phyloP scores from a whole-genome alignment of 2,888 invertebrate genomes.

The Polydrusus cervinus region DNA sequence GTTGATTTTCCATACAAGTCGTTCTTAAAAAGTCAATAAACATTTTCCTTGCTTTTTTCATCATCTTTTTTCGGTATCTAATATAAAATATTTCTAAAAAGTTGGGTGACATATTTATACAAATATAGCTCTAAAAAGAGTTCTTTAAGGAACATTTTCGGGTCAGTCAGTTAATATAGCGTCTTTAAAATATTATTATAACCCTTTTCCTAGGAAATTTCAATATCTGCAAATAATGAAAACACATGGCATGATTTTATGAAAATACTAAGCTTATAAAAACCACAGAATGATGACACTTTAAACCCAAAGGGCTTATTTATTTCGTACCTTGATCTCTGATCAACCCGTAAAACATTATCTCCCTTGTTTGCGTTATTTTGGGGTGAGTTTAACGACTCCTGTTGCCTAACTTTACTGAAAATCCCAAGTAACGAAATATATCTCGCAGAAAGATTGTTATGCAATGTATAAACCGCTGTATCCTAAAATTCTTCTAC shows the following conservation, averaged over 20 bases:
- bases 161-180: too few relatives aligned
- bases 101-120: too few relatives aligned
- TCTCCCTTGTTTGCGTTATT: conserved; percentile 19
- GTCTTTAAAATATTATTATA: neutral
- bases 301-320: conserved; percentile 18
- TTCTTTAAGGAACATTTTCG: too few relatives aligned
- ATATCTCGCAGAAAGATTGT: neutral
- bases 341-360: conserved; percentile 30
- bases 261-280: conserved; percentile 2
- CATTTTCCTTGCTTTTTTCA: neutral
- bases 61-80: too few relatives aligned
- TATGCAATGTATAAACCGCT: too few relatives aligned
- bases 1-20: neutral
- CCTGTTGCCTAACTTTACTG: conserved; percentile 12
- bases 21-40: neutral
- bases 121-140: too few relatives aligned
- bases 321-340: conserved; percentile 36
- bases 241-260: neutral
- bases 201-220: neutral
- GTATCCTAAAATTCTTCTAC: too few relatives aligned
- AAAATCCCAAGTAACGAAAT: neutral
- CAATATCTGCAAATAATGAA: neutral
- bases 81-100: too few relatives aligned
- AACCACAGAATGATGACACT: conserved; percentile 26
- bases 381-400: conserved; percentile 13